phyloP scores from a whole-genome alignment of 2,113 vertebrate genomes.

The Lontra canadensis region DNA sequence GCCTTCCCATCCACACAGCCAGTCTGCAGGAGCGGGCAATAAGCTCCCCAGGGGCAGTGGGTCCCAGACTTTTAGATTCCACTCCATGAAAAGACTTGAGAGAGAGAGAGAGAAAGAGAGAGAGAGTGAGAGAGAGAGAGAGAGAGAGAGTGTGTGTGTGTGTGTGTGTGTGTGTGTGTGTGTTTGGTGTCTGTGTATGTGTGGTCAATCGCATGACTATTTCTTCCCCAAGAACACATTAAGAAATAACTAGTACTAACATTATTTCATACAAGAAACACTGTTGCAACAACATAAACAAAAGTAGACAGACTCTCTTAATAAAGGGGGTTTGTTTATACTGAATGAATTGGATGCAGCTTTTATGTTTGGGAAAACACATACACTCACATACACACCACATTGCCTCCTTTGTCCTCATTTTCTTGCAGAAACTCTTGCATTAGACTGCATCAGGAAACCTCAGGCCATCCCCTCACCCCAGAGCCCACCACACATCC shows the following conservation, averaged over 20 bases:
- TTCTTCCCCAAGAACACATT: neutral
- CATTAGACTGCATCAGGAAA: neutral
- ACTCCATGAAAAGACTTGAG: neutral
- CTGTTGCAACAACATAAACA: neutral
- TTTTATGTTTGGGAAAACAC: neutral
- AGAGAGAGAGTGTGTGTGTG: no score
- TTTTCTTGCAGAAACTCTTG: neutral
- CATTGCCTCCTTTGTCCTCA: neutral
- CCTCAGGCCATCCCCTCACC: neutral
- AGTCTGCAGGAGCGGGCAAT: neutral
- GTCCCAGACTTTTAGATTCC: neutral
- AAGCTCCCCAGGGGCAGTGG: neutral
- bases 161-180: neutral
- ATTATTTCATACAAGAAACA: neutral
- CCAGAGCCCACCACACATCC: neutral
- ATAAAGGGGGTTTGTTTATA: neutral
- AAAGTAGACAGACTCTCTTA: constrained; percentile 14
- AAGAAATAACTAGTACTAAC: neutral
- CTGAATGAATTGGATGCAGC: neutral
- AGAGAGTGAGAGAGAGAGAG: no score
- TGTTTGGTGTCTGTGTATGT: neutral
- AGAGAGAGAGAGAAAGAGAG: no score
- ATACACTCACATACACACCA: neutral
- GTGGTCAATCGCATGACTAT: neutral
- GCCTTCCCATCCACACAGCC: neutral